Percentiles rank a stretch among this genome's conserved stretches.
Conservation (phyloP, 2,888 invertebrate species). For the Dioctria linearis region DNA sequence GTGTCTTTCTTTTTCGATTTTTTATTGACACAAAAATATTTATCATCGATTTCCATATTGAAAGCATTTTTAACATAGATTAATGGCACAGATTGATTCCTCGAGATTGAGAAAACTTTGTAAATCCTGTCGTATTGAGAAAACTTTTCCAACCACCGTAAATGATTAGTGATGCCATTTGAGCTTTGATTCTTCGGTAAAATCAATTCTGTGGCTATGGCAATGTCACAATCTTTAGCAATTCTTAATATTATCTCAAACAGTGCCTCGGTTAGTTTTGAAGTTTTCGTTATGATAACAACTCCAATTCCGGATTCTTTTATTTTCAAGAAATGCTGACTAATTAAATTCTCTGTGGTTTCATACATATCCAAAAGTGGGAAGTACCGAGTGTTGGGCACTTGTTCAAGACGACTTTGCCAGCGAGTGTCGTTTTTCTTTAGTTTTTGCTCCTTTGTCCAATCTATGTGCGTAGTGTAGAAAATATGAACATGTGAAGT, state of each 20-base stretch:
- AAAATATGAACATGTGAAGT: conserved; percentile 69
- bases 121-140: conserved; percentile 66
- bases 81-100: conserved; percentile 72
- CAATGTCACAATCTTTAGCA: conserved; percentile 72
- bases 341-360: conserved; percentile 69
- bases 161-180: conserved; percentile 71
- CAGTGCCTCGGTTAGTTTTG: conserved; percentile 68
- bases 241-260: conserved; percentile 69
- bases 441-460: conserved; percentile 60
- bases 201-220: conserved; percentile 76
- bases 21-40: conserved; percentile 69
- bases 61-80: conserved; percentile 79
- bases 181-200: conserved; percentile 74
- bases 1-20: conserved; percentile 72
- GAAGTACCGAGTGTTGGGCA: conserved; percentile 65
- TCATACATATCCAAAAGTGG: conserved; percentile 68
- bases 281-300: conserved; percentile 66
- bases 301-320: conserved; percentile 76
- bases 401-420: neutral
- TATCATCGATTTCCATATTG: conserved; percentile 73
- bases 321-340: conserved; percentile 76
- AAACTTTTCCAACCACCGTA: conserved; percentile 64
- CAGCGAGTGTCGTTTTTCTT: neutral
- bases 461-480: conserved; percentile 68
- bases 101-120: conserved; percentile 66